phyloP scores from a whole-genome alignment of 2,797 vertebrate species.

The Melanotaenia pygmaea region DNA sequence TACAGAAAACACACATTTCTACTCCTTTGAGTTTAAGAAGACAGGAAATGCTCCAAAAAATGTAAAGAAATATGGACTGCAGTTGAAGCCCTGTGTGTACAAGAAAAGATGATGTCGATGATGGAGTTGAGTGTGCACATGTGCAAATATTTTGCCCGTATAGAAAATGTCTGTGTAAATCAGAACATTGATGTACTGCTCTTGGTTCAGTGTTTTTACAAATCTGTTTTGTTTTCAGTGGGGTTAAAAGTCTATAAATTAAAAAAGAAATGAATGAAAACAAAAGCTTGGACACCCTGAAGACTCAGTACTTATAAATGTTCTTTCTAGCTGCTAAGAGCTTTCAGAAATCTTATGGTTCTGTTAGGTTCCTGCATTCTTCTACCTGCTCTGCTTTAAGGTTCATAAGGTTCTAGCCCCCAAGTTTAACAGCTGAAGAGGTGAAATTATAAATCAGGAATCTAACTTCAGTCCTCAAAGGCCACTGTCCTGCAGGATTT shows the following conservation, averaged over 20 bases:
- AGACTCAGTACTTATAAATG: neutral
- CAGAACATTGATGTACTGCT: too few species aligned
- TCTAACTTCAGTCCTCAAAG: too few species aligned
- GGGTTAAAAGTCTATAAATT: too few species aligned
- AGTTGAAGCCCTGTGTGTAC: slow-evolving; percentile 84
- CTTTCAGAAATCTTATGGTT: neutral
- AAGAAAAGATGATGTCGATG: slow-evolving; percentile 82
- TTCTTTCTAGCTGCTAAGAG: neutral
- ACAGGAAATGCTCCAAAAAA: slow-evolving; percentile 63
- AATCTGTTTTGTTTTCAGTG: too few species aligned
- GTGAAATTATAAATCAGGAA: too few species aligned
- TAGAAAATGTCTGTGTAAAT: neutral
- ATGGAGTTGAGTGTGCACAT: too few species aligned
- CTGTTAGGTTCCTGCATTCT: neutral
- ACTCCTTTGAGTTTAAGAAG: slow-evolving; percentile 83
- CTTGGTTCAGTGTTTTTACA: too few species aligned
- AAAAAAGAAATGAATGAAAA: neutral
- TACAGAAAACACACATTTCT: slow-evolving; percentile 83
- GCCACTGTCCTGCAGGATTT: too few species aligned
- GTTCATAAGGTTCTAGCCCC: neutral
- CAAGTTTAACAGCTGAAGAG: neutral
- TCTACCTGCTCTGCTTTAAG: neutral
- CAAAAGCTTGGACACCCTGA: neutral
- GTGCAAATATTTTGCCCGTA: neutral
- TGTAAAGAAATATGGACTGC: slow-evolving; percentile 71